Evolutionary conservation across 2,797 vertebrate species (phyloP).

Genomic region (Falco peregrinus): DNA sequence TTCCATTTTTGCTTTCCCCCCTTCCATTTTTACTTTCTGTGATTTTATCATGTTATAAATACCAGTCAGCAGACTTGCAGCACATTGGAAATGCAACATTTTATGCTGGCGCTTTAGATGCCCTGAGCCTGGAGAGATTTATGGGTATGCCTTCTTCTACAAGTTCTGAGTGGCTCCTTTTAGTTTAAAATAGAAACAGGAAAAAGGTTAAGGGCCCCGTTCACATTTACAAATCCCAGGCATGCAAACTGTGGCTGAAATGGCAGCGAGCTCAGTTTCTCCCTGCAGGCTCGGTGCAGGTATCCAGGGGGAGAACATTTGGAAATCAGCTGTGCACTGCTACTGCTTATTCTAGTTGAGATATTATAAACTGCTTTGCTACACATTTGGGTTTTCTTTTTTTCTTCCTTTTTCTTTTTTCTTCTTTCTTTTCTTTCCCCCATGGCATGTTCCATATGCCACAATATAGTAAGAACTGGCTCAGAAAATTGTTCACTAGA

Average conservation of each 20-base stretch:
- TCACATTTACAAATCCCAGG: not conserved
- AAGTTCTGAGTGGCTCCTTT: not conserved
- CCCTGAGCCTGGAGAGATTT: not conserved
- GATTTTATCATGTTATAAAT: not conserved
- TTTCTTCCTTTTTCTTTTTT: too few species aligned
- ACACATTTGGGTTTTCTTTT: too few species aligned
- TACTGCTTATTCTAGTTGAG: not conserved
- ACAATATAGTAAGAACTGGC: not conserved
- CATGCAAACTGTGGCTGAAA: not conserved
- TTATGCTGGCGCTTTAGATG: not conserved
- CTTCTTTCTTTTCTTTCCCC: not conserved
- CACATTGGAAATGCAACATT: not conserved
- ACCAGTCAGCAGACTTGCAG: not conserved
- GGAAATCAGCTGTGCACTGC: not conserved
- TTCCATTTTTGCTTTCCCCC: not conserved
- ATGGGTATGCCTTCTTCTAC: not conserved
- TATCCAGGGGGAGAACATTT: not conserved
- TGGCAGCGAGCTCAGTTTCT: not conserved
- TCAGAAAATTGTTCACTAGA: not conserved
- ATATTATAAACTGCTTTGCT: not conserved
- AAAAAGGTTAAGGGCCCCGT: not conserved
- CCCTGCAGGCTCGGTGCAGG: not conserved
- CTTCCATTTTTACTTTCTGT: not conserved
- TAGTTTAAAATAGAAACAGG: conserved; percentile 30
- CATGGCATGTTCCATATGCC: not conserved